Evolutionary conservation across 1,140 invertebrate species (phyloP).

Genomic region (Samia ricini): DNA sequence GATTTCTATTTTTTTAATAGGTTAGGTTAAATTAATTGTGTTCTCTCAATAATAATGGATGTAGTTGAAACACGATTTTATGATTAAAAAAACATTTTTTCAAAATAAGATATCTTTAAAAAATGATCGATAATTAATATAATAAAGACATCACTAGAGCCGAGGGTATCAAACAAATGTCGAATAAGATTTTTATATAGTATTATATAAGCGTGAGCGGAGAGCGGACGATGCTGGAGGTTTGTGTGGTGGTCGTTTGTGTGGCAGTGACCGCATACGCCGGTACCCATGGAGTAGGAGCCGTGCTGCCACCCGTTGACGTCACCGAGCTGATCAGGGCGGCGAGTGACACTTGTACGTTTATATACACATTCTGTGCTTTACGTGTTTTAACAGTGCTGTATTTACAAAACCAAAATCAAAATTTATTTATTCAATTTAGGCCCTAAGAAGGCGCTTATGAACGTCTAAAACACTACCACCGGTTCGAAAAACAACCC

Average conservation of each 20-base stretch:
- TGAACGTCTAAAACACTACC: no score
- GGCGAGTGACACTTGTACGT: constrained; percentile 53
- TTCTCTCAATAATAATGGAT: no score
- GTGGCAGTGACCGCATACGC: constrained; percentile 9
- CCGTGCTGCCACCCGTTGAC: constrained; percentile 30
- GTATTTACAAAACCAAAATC: no score
- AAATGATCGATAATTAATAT: constrained; percentile 1
- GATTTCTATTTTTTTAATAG: no score
- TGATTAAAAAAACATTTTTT: no score
- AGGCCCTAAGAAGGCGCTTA: no score
- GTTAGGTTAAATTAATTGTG: no score
- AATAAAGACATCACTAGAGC: background rate
- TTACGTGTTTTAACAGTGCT: no score
- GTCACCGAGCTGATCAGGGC: constrained; percentile 41
- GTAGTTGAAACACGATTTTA: background rate
- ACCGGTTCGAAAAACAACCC: no score
- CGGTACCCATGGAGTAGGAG: constrained; percentile 16
- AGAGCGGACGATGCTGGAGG: constrained; percentile 11
- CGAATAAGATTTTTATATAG: constrained; percentile 3
- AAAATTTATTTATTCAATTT: no score
- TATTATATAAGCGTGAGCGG: constrained; percentile 2
- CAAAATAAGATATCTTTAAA: no score
- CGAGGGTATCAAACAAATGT: constrained; percentile 10
- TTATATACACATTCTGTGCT: no score
- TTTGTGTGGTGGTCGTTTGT: constrained; percentile 17